Conservation (phyloP, 2,888 invertebrate genomes). For the Bellardia pandia region DNA sequence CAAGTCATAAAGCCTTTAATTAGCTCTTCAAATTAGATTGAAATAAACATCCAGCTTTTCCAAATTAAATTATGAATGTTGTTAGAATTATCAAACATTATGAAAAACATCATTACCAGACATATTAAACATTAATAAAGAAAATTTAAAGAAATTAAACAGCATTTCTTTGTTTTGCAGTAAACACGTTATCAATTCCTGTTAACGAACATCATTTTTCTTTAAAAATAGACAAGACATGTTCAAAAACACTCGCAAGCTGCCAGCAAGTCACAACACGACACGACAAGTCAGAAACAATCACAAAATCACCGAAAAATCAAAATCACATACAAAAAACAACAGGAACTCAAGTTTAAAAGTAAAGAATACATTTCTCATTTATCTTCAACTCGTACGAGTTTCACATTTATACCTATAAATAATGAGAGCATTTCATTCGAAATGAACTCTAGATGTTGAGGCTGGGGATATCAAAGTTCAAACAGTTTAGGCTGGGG, state of each 20-base stretch:
- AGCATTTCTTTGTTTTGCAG: slow-evolving; percentile 1
- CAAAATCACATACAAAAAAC: slow-evolving; percentile 26
- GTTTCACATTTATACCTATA: not conserved
- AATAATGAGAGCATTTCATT: slow-evolving; percentile 7
- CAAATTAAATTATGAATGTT: too few relatives aligned
- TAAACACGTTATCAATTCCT: slow-evolving; percentile 13
- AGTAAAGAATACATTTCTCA: slow-evolving; percentile 21
- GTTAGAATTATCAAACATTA: not conserved
- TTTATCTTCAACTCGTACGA: not conserved
- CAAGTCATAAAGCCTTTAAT: too few relatives aligned
- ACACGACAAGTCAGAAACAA: not conserved
- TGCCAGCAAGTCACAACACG: too few relatives aligned
- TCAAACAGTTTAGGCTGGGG: not conserved
- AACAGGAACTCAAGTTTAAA: slow-evolving; percentile 3
- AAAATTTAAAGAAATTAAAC: slow-evolving; percentile 5
- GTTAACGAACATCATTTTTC: slow-evolving; percentile 44
- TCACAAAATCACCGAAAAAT: not conserved
- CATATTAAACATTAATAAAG: slow-evolving; percentile 18
- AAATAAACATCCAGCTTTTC: too few relatives aligned
- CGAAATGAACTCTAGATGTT: not conserved
- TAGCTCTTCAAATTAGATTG: too few relatives aligned
- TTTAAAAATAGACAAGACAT: not conserved
- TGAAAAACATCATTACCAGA: not conserved
- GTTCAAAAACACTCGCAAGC: too few relatives aligned
- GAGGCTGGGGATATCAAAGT: not conserved